phyloP scores from a whole-genome alignment of 2,797 vertebrate species.

The Mus minutoides region DNA sequence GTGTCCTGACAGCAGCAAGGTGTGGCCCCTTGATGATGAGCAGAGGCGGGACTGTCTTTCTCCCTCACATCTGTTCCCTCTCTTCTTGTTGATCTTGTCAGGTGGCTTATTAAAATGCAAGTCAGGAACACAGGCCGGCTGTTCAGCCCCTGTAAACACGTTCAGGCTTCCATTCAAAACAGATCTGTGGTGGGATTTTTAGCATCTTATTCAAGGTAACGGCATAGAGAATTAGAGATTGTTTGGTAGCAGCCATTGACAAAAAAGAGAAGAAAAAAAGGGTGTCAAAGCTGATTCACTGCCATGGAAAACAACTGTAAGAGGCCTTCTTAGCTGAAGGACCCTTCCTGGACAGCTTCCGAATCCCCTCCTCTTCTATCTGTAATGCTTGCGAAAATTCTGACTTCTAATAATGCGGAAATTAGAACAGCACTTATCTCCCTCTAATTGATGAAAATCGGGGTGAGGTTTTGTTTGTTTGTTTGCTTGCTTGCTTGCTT shows the following conservation, averaged over 20 bases:
- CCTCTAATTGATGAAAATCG: background rate
- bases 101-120: conserved; percentile 66
- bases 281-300: background rate
- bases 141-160: background rate
- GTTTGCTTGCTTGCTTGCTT: background rate
- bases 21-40: background rate
- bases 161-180: conserved; percentile 61
- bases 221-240: background rate
- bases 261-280: background rate
- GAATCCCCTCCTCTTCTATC: background rate
- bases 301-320: background rate
- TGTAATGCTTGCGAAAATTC: background rate
- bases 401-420: background rate
- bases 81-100: conserved; percentile 60
- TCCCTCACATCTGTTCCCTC: conserved; percentile 53
- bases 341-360: background rate
- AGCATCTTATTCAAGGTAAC: conserved; percentile 51
- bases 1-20: background rate
- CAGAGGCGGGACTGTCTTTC: background rate
- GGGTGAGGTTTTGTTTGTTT: background rate
- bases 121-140: conserved; percentile 21
- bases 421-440: background rate
- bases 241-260: background rate
- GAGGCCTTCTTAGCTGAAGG: background rate
- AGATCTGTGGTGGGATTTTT: conserved; percentile 65